Evolutionary conservation across 2,113 vertebrate species (phyloP).

Genomic region (Pithys albifrons): DNA sequence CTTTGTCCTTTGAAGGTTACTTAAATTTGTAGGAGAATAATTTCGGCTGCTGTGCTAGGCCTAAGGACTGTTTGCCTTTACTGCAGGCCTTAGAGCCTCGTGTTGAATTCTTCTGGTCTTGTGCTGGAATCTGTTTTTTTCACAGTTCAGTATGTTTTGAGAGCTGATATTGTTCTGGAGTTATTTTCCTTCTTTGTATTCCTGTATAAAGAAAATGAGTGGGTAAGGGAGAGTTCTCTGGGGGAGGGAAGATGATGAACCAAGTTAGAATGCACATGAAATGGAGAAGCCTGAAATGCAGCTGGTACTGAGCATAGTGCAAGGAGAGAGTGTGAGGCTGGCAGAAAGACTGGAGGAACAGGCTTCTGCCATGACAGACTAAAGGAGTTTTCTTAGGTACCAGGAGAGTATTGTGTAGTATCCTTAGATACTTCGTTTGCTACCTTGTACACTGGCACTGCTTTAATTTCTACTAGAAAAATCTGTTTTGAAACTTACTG

Average conservation of each 20-base stretch:
- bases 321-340: background rate
- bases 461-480: background rate
- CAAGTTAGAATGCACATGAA: background rate
- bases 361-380: background rate
- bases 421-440: background rate
- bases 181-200: background rate
- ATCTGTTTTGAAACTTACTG: background rate
- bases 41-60: background rate
- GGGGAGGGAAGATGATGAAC: background rate
- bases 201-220: background rate
- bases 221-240: background rate
- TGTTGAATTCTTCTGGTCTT: background rate
- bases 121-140: background rate
- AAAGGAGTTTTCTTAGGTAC: background rate
- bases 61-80: background rate
- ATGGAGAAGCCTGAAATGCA: background rate
- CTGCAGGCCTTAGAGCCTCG: background rate
- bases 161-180: background rate
- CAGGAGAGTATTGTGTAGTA: background rate
- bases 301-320: background rate
- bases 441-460: background rate
- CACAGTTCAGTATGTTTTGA: background rate
- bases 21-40: background rate
- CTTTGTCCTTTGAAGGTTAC: background rate
- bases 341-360: background rate